A percentile compares a stretch with the other conserved stretches of the same genome.
These are phyloP conservation scores for Anarsia innoxiella DNA, from an alignment of 2,888 invertebrate species.

Conservation along the genomic window DNA sequence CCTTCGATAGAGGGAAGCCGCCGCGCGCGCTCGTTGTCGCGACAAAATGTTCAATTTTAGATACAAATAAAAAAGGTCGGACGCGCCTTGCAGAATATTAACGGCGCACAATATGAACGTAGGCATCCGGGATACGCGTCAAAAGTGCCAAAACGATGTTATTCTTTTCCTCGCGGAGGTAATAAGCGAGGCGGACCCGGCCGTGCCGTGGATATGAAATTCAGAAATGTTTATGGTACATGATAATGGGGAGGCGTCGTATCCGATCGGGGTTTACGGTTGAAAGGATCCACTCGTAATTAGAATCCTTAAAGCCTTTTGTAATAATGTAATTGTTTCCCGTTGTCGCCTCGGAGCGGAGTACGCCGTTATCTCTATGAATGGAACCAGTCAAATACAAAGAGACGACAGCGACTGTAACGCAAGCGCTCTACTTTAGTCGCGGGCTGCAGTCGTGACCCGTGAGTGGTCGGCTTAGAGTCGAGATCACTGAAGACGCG, in stretches of 20 bases:
- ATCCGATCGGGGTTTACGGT: constrained; percentile 63
- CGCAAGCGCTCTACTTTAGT: constrained; percentile 34
- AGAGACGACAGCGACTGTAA: constrained; percentile 45
- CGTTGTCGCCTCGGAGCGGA: constrained; percentile 55
- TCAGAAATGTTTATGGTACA: constrained; percentile 68
- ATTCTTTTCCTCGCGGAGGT: constrained; percentile 71
- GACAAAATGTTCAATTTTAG: constrained; percentile 75
- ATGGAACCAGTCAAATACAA: constrained; percentile 54
- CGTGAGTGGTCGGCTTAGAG: constrained; percentile 34
- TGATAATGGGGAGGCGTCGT: constrained; percentile 61
- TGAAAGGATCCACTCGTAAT: constrained; percentile 60
- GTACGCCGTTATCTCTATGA: constrained; percentile 56
- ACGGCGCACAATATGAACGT: constrained; percentile 73
- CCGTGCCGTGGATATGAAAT: constrained; percentile 71
- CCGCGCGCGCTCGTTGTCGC: constrained; percentile 65
- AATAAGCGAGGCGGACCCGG: constrained; percentile 63
- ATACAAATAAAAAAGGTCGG: constrained; percentile 76
- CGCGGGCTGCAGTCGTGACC: constrained; percentile 31
- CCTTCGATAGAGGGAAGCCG: constrained; percentile 49
- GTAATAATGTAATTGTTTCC: constrained; percentile 65
- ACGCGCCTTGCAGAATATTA: constrained; percentile 71
- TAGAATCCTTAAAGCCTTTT: constrained; percentile 65
- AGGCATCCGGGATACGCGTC: constrained; percentile 71
- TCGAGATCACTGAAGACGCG: constrained; percentile 24
- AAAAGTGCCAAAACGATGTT: constrained; percentile 73